phyloP scores from a whole-genome alignment of 2,797 vertebrate genomes.

The Gouania willdenowi region DNA sequence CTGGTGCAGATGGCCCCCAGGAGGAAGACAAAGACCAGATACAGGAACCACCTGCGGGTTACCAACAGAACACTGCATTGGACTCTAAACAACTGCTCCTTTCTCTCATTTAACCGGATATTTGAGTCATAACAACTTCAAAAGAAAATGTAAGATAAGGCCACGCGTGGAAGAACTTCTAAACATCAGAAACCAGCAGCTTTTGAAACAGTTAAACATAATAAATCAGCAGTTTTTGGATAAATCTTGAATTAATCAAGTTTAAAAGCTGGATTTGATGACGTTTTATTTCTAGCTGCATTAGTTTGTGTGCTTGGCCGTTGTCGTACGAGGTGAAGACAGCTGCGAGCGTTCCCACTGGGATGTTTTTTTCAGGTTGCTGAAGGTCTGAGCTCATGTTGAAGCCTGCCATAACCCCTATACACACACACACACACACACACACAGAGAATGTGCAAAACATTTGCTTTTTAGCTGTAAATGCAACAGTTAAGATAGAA shows the following conservation, averaged over 20 bases:
- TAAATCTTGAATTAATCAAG: too few species aligned
- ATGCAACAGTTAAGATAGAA: not conserved
- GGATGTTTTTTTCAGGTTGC: constrained; percentile 87
- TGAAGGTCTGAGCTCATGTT: constrained; percentile 98
- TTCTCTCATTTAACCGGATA: constrained; percentile 31
- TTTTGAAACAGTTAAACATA: too few species aligned
- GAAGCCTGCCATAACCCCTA: constrained; percentile 98
- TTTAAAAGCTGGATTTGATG: not conserved
- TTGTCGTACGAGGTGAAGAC: constrained; percentile 91
- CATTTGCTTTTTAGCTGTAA: not conserved
- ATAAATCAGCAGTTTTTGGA: too few species aligned
- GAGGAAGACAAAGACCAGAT: constrained; percentile 94
- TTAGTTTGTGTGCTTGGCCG: constrained; percentile 4
- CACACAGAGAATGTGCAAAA: constrained; percentile 20
- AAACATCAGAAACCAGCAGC: too few species aligned
- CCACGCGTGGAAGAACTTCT: too few species aligned
- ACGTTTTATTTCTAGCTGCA: not conserved
- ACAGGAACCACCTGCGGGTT: constrained; percentile 95
- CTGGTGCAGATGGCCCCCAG: constrained; percentile 92
- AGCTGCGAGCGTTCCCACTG: constrained; percentile 91
- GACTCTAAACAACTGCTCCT: constrained; percentile 22
- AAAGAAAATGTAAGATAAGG: not conserved
- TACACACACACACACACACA: constrained; percentile 33
- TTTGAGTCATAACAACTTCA: constrained; percentile 5
- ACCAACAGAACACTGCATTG: constrained; percentile 35